Evolutionary conservation across 1,140 invertebrate species (phyloP), one percentile per base, ranked within the genome.

Genomic region (Ladona fulva): DNA sequence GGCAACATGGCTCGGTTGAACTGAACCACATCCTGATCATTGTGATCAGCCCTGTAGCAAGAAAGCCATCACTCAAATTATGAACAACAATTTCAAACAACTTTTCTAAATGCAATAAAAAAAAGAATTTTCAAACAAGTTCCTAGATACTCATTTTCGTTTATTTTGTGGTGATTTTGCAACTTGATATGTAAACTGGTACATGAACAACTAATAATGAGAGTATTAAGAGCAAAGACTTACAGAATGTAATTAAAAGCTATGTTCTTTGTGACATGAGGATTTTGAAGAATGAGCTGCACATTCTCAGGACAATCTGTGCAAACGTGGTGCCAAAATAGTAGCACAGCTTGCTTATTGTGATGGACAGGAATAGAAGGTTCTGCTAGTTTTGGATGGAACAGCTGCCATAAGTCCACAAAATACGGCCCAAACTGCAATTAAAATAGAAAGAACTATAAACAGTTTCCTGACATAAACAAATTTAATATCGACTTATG

Each of bases 201-300:
- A 5, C 29, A 37, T 37, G 1, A 37, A 5, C 8, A 37, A 37
- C 8, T 37, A 8, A 37, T 37, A 37, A 37, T 37, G 29, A 37
- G 29, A 37, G 8, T 37, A 37, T 5, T 37, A n/a, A n/a, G n/a
- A n/a, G n/a, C 8, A 37, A 37, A 37, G 29, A 90, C 93, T 92
- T 88, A 97, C 94, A 97, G 86, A 84, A 98, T 97, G 84, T 98
- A 98, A 86, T 97, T 98, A 88, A 97, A 97, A 80, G 95, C 95
- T 85, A 98, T 96, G 83, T 98, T 97, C 85, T 95, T 97, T 78
- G 88, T 94, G 80, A 95, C 93, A 83, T 91, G 90, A 79, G 89
- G 91, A 86, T 95, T 95, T 80, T 92, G 90, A 77, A 95, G 89
- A 81, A 97, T 95, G 42, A 94, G 88, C 82, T 94, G 90, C 52